Evolutionary conservation across 30 jellyfish, hydroid and myxozoan species (phyloP).

Genomic region (Nemopilema nomurai): DNA sequence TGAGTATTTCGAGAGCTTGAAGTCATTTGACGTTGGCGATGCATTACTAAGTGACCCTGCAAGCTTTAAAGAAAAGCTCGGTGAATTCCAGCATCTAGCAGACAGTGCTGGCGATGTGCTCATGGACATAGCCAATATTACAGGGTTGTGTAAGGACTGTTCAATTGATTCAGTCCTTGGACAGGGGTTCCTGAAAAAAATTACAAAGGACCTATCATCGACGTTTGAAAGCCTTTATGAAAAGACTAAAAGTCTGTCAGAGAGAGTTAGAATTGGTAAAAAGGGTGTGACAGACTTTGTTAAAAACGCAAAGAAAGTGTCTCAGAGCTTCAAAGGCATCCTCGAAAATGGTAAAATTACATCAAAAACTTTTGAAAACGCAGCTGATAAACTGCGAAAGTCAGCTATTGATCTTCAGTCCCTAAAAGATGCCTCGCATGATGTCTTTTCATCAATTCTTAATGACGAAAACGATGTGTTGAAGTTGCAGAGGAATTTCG

Average conservation of each 20-base stretch:
- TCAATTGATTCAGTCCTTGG: slow-evolving; percentile 64
- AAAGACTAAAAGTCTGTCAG: slow-evolving; percentile 30
- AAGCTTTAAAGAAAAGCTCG: slow-evolving; percentile 70
- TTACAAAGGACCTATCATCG: slow-evolving; percentile 45
- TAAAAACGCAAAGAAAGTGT: slow-evolving; percentile 47
- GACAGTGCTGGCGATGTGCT: slow-evolving; percentile 72
- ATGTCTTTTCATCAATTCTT: slow-evolving; percentile 69
- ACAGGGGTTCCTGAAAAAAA: slow-evolving; percentile 63
- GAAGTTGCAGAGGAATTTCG: slow-evolving; percentile 50
- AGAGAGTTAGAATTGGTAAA: slow-evolving; percentile 72
- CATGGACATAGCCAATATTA: slow-evolving; percentile 44
- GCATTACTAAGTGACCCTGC: slow-evolving; percentile 81
- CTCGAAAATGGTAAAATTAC: slow-evolving; percentile 53
- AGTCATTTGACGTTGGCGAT: slow-evolving; percentile 70
- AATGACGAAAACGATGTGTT: slow-evolving; percentile 72
- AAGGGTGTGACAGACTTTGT: slow-evolving; percentile 71
- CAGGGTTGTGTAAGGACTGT: slow-evolving; percentile 82
- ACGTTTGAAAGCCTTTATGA: slow-evolving; percentile 60
- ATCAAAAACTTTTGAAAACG: slow-evolving; percentile 65
- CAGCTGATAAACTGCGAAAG: slow-evolving; percentile 60
- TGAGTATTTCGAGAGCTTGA: slow-evolving; percentile 68
- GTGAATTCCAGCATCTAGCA: slow-evolving; percentile 83
- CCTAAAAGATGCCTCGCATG: slow-evolving; percentile 67
- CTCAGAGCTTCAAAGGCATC: slow-evolving; percentile 57
- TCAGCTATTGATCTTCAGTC: slow-evolving; percentile 71